phyloP scores from a whole-genome alignment of 2,113 vertebrate genomes.

The Nycticorax nycticorax region DNA sequence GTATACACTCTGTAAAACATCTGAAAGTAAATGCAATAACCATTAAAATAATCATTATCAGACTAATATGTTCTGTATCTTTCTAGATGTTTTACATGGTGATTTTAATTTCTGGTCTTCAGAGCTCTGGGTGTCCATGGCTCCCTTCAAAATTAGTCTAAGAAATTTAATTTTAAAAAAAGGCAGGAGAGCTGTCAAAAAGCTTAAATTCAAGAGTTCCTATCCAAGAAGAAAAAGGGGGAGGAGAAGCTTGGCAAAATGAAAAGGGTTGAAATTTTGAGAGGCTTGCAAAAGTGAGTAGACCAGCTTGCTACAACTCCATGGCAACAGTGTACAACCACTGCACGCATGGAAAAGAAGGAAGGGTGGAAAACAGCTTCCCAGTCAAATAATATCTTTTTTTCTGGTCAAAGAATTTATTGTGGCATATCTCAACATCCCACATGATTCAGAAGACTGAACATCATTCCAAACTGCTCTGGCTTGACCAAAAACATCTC shows the following conservation, averaged over 20 bases:
- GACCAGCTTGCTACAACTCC: not conserved
- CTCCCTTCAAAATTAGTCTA: not conserved
- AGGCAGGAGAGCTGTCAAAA: not conserved
- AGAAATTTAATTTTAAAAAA: not conserved
- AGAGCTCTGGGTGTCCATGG: not conserved
- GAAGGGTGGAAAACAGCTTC: not conserved
- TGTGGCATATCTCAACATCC: not conserved
- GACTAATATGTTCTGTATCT: not conserved
- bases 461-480: not conserved
- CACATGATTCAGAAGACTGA: not conserved
- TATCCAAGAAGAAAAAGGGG: not conserved
- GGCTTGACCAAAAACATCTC: not conserved
- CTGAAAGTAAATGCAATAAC: not conserved
- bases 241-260: not conserved
- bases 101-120: not conserved
- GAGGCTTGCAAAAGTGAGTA: not conserved
- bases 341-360: not conserved
- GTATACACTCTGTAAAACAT: not conserved
- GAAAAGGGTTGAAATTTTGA: not conserved
- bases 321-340: not conserved
- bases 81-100: not conserved
- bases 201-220: not conserved
- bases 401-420: not conserved
- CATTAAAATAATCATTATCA: not conserved
- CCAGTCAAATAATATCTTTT: not conserved